Evolutionary conservation across 2,113 vertebrate genomes (phyloP).

Genomic region (Galbula dea): DNA sequence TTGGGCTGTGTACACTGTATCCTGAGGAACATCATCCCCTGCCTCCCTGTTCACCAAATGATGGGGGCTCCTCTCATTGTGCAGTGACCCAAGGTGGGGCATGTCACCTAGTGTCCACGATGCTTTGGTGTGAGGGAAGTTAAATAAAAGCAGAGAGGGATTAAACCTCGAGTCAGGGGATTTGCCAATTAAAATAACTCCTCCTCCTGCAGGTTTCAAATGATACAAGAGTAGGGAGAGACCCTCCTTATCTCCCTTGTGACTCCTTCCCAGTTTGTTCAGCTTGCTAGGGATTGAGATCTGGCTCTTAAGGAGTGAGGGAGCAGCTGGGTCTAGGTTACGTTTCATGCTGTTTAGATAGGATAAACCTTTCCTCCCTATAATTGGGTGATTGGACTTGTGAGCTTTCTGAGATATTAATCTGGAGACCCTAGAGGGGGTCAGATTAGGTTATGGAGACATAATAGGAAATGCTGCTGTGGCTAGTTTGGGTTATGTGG

Average conservation of each 20-base stretch:
- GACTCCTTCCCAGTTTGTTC: slow-evolving; percentile 50
- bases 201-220: slow-evolving; percentile 43
- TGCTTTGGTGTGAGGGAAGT: background rate
- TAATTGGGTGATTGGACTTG: slow-evolving; percentile 64
- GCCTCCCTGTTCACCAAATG: fast-evolving
- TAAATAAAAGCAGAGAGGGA: background rate
- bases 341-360: slow-evolving; percentile 70
- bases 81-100: background rate
- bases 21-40: background rate
- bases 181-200: slow-evolving; percentile 41
- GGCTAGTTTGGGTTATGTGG: slow-evolving; percentile 68
- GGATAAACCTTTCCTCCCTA: slow-evolving; percentile 67
- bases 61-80: background rate
- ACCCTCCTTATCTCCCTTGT: slow-evolving; percentile 4
- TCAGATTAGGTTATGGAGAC: slow-evolving; percentile 72
- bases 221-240: slow-evolving; percentile 6
- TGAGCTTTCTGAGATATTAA: slow-evolving; percentile 69
- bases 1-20: background rate
- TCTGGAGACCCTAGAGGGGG: slow-evolving; percentile 52
- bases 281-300: slow-evolving; percentile 60
- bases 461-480: slow-evolving; percentile 71
- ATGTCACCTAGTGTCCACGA: fast-evolving
- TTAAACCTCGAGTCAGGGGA: slow-evolving; percentile 21
- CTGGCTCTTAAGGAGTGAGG: slow-evolving; percentile 3
- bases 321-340: slow-evolving; percentile 57